These are phyloP conservation scores for Hypsopygia costalis DNA, from an alignment of 2,888 invertebrate genomes.

Conservation along the genomic window DNA sequence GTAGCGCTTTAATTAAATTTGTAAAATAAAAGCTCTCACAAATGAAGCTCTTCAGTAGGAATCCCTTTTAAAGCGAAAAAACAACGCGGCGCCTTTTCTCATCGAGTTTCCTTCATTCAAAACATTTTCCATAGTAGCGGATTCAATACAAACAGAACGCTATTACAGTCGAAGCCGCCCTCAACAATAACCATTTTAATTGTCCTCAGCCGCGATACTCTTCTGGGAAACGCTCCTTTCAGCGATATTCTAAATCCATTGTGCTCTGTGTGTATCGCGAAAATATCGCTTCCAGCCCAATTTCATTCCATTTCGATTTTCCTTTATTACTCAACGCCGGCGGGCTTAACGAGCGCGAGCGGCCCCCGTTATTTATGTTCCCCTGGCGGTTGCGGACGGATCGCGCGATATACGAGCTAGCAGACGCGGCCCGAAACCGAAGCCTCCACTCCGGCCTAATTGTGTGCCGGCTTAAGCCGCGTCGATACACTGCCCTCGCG, in stretches of 20 bases:
- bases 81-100: slow-evolving; percentile 52
- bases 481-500: slow-evolving; percentile 53
- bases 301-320: slow-evolving; percentile 81
- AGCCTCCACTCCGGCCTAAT: slow-evolving; percentile 69
- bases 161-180: slow-evolving; percentile 43
- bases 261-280: slow-evolving; percentile 66
- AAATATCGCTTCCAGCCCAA: slow-evolving; percentile 76
- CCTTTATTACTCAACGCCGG: slow-evolving; percentile 78
- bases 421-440: slow-evolving; percentile 59
- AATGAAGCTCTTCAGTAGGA: slow-evolving; percentile 51
- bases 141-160: slow-evolving; percentile 62
- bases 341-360: slow-evolving; percentile 77
- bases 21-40: slow-evolving; percentile 54
- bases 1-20: slow-evolving; percentile 61
- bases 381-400: slow-evolving; percentile 76
- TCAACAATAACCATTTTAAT: slow-evolving; percentile 72
- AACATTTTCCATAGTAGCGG: slow-evolving; percentile 57
- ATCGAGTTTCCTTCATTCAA: slow-evolving; percentile 56
- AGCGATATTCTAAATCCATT: slow-evolving; percentile 70
- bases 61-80: slow-evolving; percentile 53
- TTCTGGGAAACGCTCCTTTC: slow-evolving; percentile 58
- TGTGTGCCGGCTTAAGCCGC: slow-evolving; percentile 68
- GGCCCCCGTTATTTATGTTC: slow-evolving; percentile 76
- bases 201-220: slow-evolving; percentile 59
- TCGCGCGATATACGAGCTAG: slow-evolving; percentile 71